phyloP scores from a whole-genome alignment of 2,888 invertebrate species.

The Cryptophagus acutangulus region DNA sequence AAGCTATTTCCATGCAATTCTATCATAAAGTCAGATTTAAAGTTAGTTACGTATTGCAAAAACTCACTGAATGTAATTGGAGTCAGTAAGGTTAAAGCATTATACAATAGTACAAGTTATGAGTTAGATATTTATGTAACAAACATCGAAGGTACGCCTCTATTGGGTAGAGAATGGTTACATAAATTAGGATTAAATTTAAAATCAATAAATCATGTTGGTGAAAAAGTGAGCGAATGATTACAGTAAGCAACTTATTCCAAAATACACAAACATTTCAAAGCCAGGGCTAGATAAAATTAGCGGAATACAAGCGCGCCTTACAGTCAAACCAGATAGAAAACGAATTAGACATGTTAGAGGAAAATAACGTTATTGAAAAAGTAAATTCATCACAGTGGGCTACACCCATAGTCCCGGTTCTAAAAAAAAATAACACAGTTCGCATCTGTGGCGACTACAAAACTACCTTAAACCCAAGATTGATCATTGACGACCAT shows the following conservation, averaged over 20 bases:
- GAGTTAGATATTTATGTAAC: constrained; percentile 5
- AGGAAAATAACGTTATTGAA: not conserved
- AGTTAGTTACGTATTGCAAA: not conserved
- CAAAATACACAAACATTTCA: not conserved
- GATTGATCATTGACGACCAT: constrained; percentile 16
- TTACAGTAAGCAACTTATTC: no score
- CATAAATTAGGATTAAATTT: not conserved
- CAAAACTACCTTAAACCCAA: constrained; percentile 21
- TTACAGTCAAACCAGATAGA: constrained; percentile 8
- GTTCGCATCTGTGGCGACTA: constrained; percentile 20
- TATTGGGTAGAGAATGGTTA: constrained; percentile 5
- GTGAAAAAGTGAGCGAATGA: no score
- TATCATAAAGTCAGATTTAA: not conserved
- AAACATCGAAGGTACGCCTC: not conserved
- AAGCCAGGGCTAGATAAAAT: not conserved
- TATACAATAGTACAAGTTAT: constrained; percentile 2
- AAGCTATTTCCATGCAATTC: not conserved
- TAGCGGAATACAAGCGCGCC: not conserved
- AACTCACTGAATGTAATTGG: not conserved
- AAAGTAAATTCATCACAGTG: not conserved
- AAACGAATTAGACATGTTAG: constrained; percentile 7
- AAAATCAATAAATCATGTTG: no score
- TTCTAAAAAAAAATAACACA: constrained; percentile 10
- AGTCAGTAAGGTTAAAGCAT: not conserved
- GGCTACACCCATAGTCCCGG: constrained; percentile 1